Evolutionary conservation across 1,140 invertebrate genomes (phyloP).

Genomic region (Epicauta chinensis): DNA sequence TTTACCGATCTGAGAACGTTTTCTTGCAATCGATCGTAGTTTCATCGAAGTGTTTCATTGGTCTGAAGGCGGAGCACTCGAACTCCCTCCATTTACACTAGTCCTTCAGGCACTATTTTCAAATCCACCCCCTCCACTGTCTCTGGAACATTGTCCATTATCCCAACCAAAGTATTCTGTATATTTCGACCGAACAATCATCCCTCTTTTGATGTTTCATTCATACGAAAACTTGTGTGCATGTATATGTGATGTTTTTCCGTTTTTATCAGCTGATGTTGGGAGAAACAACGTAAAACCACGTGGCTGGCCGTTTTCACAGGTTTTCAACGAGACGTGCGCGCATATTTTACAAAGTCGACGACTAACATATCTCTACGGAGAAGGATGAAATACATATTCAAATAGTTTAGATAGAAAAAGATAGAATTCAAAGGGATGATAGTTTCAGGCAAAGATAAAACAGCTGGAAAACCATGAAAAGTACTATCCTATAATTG

Average conservation of each 20-base stretch:
- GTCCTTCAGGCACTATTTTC: too few species aligned
- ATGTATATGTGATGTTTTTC: slow-evolving; percentile 17
- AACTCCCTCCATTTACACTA: slow-evolving; percentile 28
- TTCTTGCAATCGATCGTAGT: slow-evolving; percentile 41
- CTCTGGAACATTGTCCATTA: slow-evolving; percentile 21
- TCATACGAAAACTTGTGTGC: slow-evolving; percentile 22
- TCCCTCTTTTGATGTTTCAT: slow-evolving; percentile 32
- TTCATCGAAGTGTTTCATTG: slow-evolving; percentile 30
- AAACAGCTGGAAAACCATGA: slow-evolving; percentile 17
- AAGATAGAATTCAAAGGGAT: slow-evolving; percentile 1
- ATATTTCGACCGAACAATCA: too few species aligned
- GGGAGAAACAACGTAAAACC: slow-evolving; percentile 17
- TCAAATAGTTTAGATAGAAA: too few species aligned
- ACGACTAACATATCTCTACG: neutral
- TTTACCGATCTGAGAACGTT: slow-evolving; percentile 43
- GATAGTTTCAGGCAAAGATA: slow-evolving; percentile 12
- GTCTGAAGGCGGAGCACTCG: slow-evolving; percentile 36
- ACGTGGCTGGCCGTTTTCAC: slow-evolving; percentile 25
- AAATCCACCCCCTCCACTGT: slow-evolving; percentile 7
- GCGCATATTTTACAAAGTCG: slow-evolving; percentile 24
- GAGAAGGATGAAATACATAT: too few species aligned
- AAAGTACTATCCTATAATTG: neutral
- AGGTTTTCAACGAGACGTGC: slow-evolving; percentile 23
- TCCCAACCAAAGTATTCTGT: slow-evolving; percentile 6
- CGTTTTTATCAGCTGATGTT: slow-evolving; percentile 27